Percentiles rank a stretch among this genome's conserved stretches.
phyloP scores from a whole-genome alignment of 2,888 invertebrate genomes.

The Sarcophaga caerulescens region DNA sequence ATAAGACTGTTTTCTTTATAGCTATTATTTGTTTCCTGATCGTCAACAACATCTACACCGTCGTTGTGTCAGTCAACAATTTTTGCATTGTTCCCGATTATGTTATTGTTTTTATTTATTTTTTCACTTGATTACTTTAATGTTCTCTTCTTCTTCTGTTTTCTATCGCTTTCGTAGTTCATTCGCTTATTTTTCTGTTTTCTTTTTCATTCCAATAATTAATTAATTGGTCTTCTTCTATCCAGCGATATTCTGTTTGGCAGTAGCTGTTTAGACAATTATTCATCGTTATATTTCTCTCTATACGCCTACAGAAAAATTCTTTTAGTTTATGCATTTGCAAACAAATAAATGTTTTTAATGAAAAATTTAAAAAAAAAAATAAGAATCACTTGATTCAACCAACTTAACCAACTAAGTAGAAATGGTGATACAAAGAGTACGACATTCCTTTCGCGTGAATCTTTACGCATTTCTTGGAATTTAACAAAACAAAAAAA shows the following conservation, averaged over 20 bases:
- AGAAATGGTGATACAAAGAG: neutral
- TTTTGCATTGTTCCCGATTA: neutral
- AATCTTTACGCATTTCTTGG: neutral
- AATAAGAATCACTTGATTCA: neutral
- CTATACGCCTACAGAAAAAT: constrained; percentile 29
- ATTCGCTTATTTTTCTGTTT: too few relatives aligned
- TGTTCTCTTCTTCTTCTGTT: neutral
- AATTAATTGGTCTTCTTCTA: too few relatives aligned
- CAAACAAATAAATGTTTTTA: too few relatives aligned
- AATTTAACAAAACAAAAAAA: neutral
- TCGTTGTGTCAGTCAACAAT: neutral
- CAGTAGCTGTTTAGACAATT: neutral
- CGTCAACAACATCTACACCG: neutral
- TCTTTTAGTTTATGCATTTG: constrained; percentile 3
- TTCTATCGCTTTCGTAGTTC: neutral
- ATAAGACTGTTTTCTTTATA: neutral
- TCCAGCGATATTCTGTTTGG: neutral
- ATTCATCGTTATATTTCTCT: neutral
- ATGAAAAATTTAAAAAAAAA: too few relatives aligned
- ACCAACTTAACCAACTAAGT: neutral
- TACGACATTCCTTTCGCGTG: constrained; percentile 11
- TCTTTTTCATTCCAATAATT: too few relatives aligned
- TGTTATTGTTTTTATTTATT: neutral
- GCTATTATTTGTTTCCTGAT: neutral
- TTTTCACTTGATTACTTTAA: neutral